Base-by-base conservation (phyloP, 2,888 invertebrate species). In the Herminia tarsipennalis region DNA sequence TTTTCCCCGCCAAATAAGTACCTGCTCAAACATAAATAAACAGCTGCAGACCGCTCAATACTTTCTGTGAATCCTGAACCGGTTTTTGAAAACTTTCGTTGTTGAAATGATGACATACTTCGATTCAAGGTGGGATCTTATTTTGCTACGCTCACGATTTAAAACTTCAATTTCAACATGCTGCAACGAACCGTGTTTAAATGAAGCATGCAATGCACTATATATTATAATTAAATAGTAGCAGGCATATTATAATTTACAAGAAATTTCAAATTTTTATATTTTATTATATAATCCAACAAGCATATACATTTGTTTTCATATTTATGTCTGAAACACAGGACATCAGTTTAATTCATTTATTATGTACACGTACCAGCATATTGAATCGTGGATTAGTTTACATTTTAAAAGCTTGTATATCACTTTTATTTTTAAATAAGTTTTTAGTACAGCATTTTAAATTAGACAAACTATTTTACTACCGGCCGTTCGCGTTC, bases 401-500 rank as follows among this genome's bases (percentile, higher is more conserved):
- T 24, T 8, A 48, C 14, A 34, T 54, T 28, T n/a, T 16, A 9
- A 16, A 37, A 13, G 28, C 18, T 25, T 30, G 14, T 48, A 52
- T 29, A 34, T 47, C 6, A 45, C 33, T 46, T 54, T 51, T 24
- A 62, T 46, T 39, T n/a, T 33, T 43, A 38, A 42, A 34, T 12
- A 21, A 21, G 0, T 10, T 14, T 33, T 20, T 21, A 10, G 13
- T 27, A 12, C 17, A 42, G 22, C 12, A 10, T 38, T 35, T 5
- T 21, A 27, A 21, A 37, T 27, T 43, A 25, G 18, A 18, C 22
- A 5, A 29, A 42, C 21, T 18, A 21, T 56, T 55, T 56, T 45
- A 56, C 17, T 33, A 24, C 28, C 9, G 12, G 14, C 20, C 28
- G 30, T 30, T 14, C 14, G 12, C 32, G 32, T 45, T 47, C 36